Conservation (phyloP, 2,888 invertebrate species). For the Lycia hirtaria region DNA sequence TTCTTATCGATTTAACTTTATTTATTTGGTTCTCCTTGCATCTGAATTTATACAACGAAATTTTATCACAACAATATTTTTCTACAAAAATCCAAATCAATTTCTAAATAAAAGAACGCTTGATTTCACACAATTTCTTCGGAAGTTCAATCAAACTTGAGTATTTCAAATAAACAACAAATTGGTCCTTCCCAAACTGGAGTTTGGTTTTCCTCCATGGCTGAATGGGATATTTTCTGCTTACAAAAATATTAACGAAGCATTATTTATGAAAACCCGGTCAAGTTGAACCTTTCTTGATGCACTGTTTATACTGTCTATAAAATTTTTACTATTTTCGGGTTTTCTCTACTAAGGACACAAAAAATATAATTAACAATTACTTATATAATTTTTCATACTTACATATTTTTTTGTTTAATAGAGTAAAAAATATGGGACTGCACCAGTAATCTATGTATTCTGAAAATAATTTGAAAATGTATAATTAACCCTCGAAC, state of each 20-base stretch:
- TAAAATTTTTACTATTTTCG: background rate
- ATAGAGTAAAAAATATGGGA: too few species aligned
- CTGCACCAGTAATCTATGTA: too few species aligned
- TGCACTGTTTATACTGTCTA: background rate
- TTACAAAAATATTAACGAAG: conserved; percentile 15
- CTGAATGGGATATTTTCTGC: conserved; percentile 16
- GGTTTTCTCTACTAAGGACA: background rate
- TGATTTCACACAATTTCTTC: conserved; percentile 27
- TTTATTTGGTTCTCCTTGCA: too few species aligned
- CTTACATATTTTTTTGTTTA: too few species aligned
- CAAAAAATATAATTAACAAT: too few species aligned
- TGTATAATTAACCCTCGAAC: too few species aligned
- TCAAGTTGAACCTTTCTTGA: background rate
- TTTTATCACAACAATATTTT: conserved; percentile 3
- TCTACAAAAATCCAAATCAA: conserved; percentile 10
- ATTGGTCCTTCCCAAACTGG: conserved; percentile 22
- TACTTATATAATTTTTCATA: too few species aligned
- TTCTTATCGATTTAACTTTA: too few species aligned
- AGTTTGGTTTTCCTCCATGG: conserved; percentile 21
- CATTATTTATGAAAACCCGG: conserved; percentile 10
- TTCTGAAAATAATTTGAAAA: too few species aligned
- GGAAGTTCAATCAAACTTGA: conserved; percentile 27
- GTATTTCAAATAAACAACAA: conserved; percentile 27
- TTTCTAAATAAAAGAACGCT: conserved; percentile 24
- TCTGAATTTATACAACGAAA: background rate